Conservation (phyloP, 2,797 vertebrate species). For the Selene dorsalis region DNA sequence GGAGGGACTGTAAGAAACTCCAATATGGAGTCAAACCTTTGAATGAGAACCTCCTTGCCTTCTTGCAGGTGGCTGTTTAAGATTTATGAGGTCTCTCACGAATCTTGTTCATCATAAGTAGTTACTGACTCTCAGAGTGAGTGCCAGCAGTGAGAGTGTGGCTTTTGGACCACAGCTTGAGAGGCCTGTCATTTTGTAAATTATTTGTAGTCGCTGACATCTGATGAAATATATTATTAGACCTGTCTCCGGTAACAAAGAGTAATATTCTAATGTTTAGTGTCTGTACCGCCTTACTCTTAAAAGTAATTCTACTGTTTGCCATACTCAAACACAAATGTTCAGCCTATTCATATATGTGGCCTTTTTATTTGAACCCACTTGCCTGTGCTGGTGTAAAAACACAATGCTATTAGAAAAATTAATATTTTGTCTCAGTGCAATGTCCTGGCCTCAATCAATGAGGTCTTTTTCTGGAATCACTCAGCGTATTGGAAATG, state of each 20-base stretch:
- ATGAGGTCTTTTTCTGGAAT: slow-evolving; percentile 77
- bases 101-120: slow-evolving; percentile 57
- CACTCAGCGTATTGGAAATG: slow-evolving; percentile 84
- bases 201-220: slow-evolving; percentile 46
- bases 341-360: background rate
- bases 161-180: slow-evolving; percentile 41
- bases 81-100: slow-evolving; percentile 58
- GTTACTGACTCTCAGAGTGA: slow-evolving; percentile 56
- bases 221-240: slow-evolving; percentile 50
- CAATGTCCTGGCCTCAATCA: slow-evolving; percentile 73
- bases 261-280: slow-evolving; percentile 25
- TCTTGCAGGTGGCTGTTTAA: slow-evolving; percentile 50
- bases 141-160: slow-evolving; percentile 27
- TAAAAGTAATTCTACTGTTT: background rate
- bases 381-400: slow-evolving; percentile 42
- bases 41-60: slow-evolving; percentile 28
- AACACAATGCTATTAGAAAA: slow-evolving; percentile 71
- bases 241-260: slow-evolving; percentile 11
- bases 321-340: background rate
- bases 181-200: slow-evolving; percentile 50
- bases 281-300: background rate
- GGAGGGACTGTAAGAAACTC: slow-evolving; percentile 15
- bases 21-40: slow-evolving; percentile 40
- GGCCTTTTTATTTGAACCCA: too few species aligned
- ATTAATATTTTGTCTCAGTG: slow-evolving; percentile 71